These are phyloP conservation scores for Halcyon badia DNA, from an alignment of 2,797 vertebrate genomes.

Conservation along the genomic window DNA sequence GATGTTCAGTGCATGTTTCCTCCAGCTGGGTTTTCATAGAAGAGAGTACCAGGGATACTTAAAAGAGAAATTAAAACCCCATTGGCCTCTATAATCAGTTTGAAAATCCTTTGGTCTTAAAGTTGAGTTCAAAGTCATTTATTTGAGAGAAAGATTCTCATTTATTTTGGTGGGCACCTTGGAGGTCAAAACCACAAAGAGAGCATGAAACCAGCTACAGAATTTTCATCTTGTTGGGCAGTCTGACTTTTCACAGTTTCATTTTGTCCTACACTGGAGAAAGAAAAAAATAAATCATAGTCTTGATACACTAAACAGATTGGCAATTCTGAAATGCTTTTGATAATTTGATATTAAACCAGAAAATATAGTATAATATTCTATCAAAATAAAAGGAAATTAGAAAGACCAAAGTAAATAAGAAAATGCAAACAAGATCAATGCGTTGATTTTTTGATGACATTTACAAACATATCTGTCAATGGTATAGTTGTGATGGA, in stretches of 20 bases:
- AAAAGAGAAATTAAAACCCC: background rate
- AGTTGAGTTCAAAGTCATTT: background rate
- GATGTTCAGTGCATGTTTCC: background rate
- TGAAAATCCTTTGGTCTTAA: background rate
- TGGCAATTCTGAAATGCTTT: background rate
- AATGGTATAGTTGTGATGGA: background rate
- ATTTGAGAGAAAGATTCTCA: background rate
- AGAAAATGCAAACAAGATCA: background rate
- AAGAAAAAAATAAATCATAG: background rate
- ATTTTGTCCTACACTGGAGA: background rate
- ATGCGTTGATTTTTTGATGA: background rate
- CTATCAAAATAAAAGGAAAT: background rate
- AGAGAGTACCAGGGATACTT: background rate
- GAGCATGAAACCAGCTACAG: background rate
- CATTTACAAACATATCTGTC: background rate
- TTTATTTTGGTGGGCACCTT: background rate
- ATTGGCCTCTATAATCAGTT: background rate
- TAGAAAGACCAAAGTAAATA: background rate
- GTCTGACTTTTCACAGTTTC: background rate
- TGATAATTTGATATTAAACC: background rate
- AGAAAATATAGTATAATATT: background rate
- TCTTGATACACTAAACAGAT: background rate
- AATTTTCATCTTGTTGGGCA: background rate
- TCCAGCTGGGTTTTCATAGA: background rate
- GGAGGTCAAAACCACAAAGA: background rate